Base-by-base conservation (phyloP, 1,140 invertebrate genomes). In the Periplaneta americana region DNA sequence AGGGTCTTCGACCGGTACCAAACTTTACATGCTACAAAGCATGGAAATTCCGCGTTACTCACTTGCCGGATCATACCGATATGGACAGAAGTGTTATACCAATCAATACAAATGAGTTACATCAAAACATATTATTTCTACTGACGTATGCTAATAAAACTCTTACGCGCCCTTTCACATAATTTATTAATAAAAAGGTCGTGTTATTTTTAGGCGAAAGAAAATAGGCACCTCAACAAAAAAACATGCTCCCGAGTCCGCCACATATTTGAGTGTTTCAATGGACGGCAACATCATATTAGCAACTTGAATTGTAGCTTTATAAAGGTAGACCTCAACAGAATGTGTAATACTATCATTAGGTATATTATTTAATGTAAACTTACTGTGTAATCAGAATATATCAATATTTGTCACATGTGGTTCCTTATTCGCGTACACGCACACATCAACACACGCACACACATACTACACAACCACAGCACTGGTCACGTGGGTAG, bases 391-490 rank as follows among this genome's bases (percentile, higher is more conserved):
- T 66, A 80, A 80, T 80, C 39, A 28, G 35, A 78, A 80, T 74
- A 28, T 80, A 80, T 74, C 33, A 66, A 66, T 80, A 80, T 80
- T 80, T 80, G 79, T 80, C 79, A 80, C 79, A 80, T 80, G 79
- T 80, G 66, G 66, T n/a, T 57, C 39, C 34, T n/a, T 66, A 57
- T 15, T 74, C 66, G 33, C 34, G 35, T 28, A 39, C 39, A 66
- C 48, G 33, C 79, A 80, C 34, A 80, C 66, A 80, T 48, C 35
- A 57, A 57, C 48, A 57, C 48, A 57, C 48, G 22, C 48, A n/a
- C 48, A 35, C 79, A 80, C 35, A 74, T 2, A 0, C 10, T 13
- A 10, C 9, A 74, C 18, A 37, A 4, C 4, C 1, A 17, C 34
- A 34, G 28, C 77, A n/a, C 35, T 78, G 77, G 36, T 78, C 77